Evolutionary conservation across 2,888 invertebrate species (phyloP), one percentile per base, ranked within the genome.

Genomic region (Pandemis heparana): DNA sequence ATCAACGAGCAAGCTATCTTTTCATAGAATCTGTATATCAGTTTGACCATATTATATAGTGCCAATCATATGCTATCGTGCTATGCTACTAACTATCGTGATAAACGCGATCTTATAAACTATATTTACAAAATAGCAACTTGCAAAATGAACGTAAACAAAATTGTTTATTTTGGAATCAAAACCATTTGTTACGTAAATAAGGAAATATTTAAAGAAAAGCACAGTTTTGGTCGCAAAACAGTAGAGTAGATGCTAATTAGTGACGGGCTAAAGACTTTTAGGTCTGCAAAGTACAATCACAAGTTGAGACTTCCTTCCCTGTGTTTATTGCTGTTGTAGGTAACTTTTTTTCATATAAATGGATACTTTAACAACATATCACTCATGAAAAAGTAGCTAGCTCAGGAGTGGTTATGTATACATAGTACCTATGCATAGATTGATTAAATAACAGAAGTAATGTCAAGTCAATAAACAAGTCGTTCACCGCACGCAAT

Each of bases 381-480:
- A 53, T n/a, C 16, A 53, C 8, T 16, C 9, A 53, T 18, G 2
- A 53, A 9, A 16, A 53, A 53, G 18, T 23, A 56, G 56, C 23
- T 23, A 56, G 10, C 23, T 23, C 56, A 56, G 5, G 16, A 41
- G 8, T 8, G 14, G 14, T 63, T 46, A 14, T n/a, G 32, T 64
- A 6, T 14, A 32, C 23, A 32, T 53, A 48, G 14, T n/a, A n/a
- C n/a, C n/a, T n/a, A 14, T 14, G 39, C 56, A 63, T 68, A 61
- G 61, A 87, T 85, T 83, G 86, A 88, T 89, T 87, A 86, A 87
- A 85, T 87, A 83, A 84, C 79, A 80, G 74, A 70, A 56, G 56
- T 86, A 87, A 88, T 87, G 87, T 88, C 87, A 85, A 83, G 81
- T 82, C 87, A 89, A 92, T 92, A 90, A 91, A 90, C 79, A 79